Evolutionary conservation across 2,888 invertebrate genomes (phyloP), one percentile per base, ranked within the genome.

Genomic region (Netelia virgata): DNA sequence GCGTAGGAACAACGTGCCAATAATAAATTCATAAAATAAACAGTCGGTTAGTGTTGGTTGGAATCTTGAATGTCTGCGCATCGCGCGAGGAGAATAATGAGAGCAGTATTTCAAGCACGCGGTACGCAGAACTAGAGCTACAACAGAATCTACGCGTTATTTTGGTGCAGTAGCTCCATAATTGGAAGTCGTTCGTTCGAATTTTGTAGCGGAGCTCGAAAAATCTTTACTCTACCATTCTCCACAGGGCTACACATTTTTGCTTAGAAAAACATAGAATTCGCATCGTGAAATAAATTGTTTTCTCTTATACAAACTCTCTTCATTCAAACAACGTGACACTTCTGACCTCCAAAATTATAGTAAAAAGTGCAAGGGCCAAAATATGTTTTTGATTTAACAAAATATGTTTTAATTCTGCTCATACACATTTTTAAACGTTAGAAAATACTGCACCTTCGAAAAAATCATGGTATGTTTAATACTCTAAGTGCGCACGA

Each of bases 21-120:
- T 91, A 89, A 90, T 90, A 90, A 91, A 91, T 91, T 91, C 88
- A 89, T 87, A 90, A 91, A 91, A 91, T 90, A 92, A 92, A 92
- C 90, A 91, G 88, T 86, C 77, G 74, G 61, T 53, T 76, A 47
- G 59, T 57, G n/a, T 59, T n/a, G 57, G 74, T 20, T 20, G 75
- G 53, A 76, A 76, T 72, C 50, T 66, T 43, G 68, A 23, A 69
- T 77, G 72, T 69, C 16, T 36, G 18, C 55, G 72, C 28, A 68
- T 61, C 50, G 68, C 61, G 66, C 55, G 81, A 72, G 61, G 41
- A 41, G 76, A 70, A 66, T 57, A 73, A 64, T 36, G 28, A 73
- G 57, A 64, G 59, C 80, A 53, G 70, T 70, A 53, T 78, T 72
- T 77, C 47, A 55, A 50, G 57, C 55, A 57, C 57, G 43, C 57